Evolutionary conservation across 2,888 invertebrate genomes (phyloP).

Genomic region (Drosophila differens): DNA sequence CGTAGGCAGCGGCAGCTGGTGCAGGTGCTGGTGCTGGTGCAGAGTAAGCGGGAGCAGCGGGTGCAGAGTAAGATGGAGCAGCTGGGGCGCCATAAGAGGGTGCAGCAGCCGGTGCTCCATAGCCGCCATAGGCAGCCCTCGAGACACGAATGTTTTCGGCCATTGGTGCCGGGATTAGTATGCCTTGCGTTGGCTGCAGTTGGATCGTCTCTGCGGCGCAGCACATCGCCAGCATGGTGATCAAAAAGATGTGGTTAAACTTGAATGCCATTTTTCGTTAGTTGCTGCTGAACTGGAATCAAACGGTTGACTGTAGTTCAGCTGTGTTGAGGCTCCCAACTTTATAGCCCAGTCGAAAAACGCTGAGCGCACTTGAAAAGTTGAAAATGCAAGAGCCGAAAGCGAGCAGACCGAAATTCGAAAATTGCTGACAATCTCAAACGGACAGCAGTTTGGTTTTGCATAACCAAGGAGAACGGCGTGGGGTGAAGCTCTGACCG

Average conservation of each 20-base stretch:
- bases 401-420: constrained; percentile 20
- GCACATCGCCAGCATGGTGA: constrained; percentile 46
- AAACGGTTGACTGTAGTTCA: constrained; percentile 57
- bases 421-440: constrained; percentile 64
- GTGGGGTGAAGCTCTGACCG: constrained; percentile 43
- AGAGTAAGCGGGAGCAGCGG: constrained; percentile 53
- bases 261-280: constrained; percentile 59
- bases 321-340: constrained; percentile 25
- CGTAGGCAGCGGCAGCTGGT: constrained; percentile 32
- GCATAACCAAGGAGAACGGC: constrained; percentile 38
- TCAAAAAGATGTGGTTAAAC: constrained; percentile 55
- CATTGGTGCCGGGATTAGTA: constrained; percentile 81
- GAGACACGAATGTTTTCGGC: constrained; percentile 77
- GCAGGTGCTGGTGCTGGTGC: constrained; percentile 53
- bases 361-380: constrained; percentile 55
- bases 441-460: constrained; percentile 26
- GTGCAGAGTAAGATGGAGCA: constrained; percentile 42
- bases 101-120: constrained; percentile 50
- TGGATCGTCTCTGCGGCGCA: constrained; percentile 71
- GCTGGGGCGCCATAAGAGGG: constrained; percentile 47
- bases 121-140: constrained; percentile 67
- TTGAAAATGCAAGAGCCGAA: constrained; percentile 32
- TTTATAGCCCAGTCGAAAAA: constrained; percentile 64
- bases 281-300: constrained; percentile 54
- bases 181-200: constrained; percentile 79